Evolutionary conservation across 2,113 vertebrate species (phyloP).

Genomic region (Cavia aperea): DNA sequence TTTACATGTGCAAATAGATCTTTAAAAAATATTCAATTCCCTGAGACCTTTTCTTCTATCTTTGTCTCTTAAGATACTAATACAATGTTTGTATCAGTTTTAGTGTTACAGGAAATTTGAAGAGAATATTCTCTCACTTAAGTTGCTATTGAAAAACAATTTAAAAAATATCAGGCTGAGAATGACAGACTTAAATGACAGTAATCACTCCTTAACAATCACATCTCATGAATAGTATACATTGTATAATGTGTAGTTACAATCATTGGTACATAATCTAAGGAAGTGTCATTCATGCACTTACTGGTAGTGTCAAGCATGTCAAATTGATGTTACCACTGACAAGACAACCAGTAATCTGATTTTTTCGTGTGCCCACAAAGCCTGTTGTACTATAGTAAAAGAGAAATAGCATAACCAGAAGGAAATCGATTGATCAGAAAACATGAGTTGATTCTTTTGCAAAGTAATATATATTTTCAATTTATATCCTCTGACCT

Average conservation of each 20-base stretch:
- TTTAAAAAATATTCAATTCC: conserved; percentile 1
- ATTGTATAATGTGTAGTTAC: background rate
- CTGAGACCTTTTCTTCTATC: background rate
- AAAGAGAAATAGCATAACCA: conserved; percentile 6
- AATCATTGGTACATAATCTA: background rate
- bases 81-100: background rate
- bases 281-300: background rate
- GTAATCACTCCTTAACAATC: background rate
- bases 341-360: background rate
- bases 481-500: background rate
- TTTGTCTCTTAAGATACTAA: conserved; percentile 9
- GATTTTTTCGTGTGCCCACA: background rate
- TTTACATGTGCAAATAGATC: background rate
- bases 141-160: background rate
- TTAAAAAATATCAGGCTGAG: background rate
- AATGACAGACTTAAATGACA: background rate
- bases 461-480: background rate
- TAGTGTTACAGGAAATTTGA: background rate
- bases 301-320: background rate
- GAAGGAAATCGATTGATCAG: background rate
- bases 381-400: background rate
- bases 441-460: background rate
- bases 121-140: background rate
- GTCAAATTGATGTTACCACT: background rate
- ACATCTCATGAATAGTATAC: background rate